These are phyloP conservation scores for Ageneiosus marmoratus DNA, from an alignment of 2,113 vertebrate species.

Conservation along the genomic window DNA sequence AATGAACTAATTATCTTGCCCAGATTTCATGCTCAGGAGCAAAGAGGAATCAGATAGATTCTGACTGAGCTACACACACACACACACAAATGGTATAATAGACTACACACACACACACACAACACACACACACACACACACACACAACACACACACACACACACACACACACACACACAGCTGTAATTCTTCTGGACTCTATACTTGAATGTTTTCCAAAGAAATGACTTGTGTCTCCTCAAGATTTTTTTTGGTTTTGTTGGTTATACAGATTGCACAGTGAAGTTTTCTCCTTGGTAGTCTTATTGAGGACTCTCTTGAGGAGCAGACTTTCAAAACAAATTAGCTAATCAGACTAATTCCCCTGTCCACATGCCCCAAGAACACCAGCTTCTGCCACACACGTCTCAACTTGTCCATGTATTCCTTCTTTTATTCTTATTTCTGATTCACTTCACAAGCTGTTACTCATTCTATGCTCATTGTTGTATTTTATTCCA, in stretches of 20 bases:
- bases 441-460: conserved; percentile 33
- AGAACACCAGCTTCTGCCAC: conserved; percentile 45
- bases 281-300: not conserved
- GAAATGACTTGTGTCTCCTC: not conserved
- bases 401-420: conserved; percentile 32
- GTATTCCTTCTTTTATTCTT: conserved; percentile 18
- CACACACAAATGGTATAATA: conserved; percentile 30
- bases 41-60: conserved; percentile 33
- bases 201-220: not conserved
- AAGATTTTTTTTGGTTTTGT: not conserved
- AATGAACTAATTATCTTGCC: conserved; percentile 53
- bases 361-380: conserved; percentile 46
- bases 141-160: conserved; percentile 18
- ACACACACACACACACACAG: not conserved
- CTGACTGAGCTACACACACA: conserved; percentile 34
- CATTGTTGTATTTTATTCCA: conserved; percentile 22
- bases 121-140: conserved; percentile 24
- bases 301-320: conserved; percentile 1
- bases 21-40: conserved; percentile 49
- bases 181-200: not conserved
- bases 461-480: conserved; percentile 42
- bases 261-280: not conserved
- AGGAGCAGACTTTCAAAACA: conserved; percentile 41
- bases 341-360: conserved; percentile 56
- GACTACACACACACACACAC: conserved; percentile 10